Base-by-base conservation (phyloP, 2,113 vertebrate genomes). In the Solea solea region DNA sequence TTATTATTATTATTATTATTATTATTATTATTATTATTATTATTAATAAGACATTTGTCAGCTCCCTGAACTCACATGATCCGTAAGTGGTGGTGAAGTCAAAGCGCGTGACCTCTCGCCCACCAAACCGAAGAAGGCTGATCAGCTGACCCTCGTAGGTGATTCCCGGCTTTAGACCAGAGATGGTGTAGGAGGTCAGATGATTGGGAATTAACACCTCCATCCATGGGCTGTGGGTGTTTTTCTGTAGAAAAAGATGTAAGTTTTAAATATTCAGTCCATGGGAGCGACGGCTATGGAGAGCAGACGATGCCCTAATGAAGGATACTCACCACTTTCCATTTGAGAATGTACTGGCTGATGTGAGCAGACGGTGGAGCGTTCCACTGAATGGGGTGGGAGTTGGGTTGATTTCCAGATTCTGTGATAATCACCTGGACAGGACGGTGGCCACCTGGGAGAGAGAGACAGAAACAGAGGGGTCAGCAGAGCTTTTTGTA, bases 351-450 rank as follows among this genome's bases (percentile, higher is more conserved):
- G 83, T 99, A 99, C 78, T 96, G 93, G 76, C 93, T 92, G 89
- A 99, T 97, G 76, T 98, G 98, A 50, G 95, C 95, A 0, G 95
- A 92, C 5, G 95, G 81, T 0, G 96, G 96, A 2, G 94, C 92
- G 0, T 94, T 97, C 97, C 98, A 99, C 74, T 98, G 96, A 77
- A 99, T 97, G 8, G 98, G 98, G 85, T 98, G 97, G 1, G 96
- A 96, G 85, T 98, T 94, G 34, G 97, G 95, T 16, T 97, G 96
- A 76, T 95, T 97, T 9, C 94, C 89, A 16, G 93, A 93, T 86
- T 99, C 97, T 9, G 96, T 95, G 68, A 99, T 97, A 81, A 98
- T 94, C 49, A 99, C 96, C 78, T 98, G 96, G n/a, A 99, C 95
- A 21, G 97, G 96, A 7, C 94, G 95, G 16, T 82, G 8, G 44